Percentiles rank a stretch among this genome's conserved stretches.
Conservation (phyloP, 2,888 invertebrate species). For the Meloe dianella region DNA sequence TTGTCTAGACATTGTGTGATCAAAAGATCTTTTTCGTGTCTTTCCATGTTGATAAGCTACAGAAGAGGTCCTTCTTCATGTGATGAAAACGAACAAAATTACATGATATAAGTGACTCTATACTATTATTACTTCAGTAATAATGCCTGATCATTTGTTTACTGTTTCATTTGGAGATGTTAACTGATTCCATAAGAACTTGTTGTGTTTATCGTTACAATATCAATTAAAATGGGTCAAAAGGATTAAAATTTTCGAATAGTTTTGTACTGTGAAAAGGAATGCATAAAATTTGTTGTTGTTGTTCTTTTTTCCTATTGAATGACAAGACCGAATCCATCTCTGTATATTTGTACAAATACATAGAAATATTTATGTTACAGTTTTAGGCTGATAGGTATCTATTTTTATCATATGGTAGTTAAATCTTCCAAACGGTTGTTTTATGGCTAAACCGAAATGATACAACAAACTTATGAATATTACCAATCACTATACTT, state of each 20-base stretch:
- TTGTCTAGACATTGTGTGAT: constrained; percentile 4
- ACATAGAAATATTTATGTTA: constrained; percentile 7
- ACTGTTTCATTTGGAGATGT: no score
- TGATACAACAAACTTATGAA: constrained; percentile 7
- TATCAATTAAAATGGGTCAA: no score
- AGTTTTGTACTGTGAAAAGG: background rate
- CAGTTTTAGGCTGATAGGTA: constrained; percentile 7
- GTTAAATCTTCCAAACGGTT: constrained; percentile 7
- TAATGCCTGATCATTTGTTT: no score
- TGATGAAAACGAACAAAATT: background rate
- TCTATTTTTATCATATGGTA: constrained; percentile 1
- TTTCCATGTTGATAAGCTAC: background rate
- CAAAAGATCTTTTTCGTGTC: constrained; percentile 1
- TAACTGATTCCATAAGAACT: background rate
- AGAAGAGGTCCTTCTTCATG: background rate
- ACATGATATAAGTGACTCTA: background rate
- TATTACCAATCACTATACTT: constrained; percentile 3
- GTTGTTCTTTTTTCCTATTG: background rate
- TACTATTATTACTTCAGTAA: no score
- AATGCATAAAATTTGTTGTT: background rate
- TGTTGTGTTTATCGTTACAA: background rate
- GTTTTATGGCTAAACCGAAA: constrained; percentile 2
- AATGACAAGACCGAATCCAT: constrained; percentile 3
- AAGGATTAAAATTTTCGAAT: background rate
- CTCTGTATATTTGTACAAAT: constrained; percentile 7